Evolutionary conservation across 2,113 vertebrate species (phyloP).

Genomic region (Forbesichthys agassizii): DNA sequence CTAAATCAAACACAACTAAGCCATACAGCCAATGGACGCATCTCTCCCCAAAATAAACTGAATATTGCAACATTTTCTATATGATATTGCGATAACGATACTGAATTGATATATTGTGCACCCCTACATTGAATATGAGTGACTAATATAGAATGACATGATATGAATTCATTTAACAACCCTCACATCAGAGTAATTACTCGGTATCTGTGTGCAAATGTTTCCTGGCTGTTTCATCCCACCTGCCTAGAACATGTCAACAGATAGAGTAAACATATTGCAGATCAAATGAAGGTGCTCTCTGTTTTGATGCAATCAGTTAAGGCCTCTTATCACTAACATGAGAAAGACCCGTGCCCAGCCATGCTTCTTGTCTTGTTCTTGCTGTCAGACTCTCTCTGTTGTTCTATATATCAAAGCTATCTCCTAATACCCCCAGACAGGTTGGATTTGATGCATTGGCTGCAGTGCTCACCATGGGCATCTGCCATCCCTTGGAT

Average conservation of each 20-base stretch:
- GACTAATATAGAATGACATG: too few relatives aligned
- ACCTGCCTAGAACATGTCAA: background rate
- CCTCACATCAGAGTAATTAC: slow-evolving; percentile 17
- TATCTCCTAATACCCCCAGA: slow-evolving; percentile 49
- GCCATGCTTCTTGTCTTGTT: slow-evolving; percentile 18
- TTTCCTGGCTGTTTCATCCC: too few relatives aligned
- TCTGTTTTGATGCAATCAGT: slow-evolving; percentile 19
- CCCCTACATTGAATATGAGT: too few relatives aligned
- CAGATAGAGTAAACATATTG: background rate
- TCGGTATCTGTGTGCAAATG: background rate
- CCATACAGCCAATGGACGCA: too few relatives aligned
- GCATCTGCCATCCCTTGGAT: slow-evolving; percentile 44
- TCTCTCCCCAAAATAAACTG: too few relatives aligned
- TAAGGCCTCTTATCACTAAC: slow-evolving; percentile 35
- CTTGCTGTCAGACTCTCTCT: slow-evolving; percentile 36
- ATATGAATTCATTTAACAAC: background rate
- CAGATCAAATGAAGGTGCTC: background rate
- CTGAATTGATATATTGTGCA: too few relatives aligned
- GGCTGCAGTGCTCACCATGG: slow-evolving; percentile 46
- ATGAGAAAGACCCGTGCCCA: slow-evolving; percentile 10
- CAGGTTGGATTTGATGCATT: slow-evolving; percentile 62
- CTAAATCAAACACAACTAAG: too few relatives aligned
- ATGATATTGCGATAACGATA: too few relatives aligned
- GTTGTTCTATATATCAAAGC: slow-evolving; percentile 43
- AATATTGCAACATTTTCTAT: too few relatives aligned